Base-by-base conservation (phyloP, 2,888 invertebrate species). In the Pheosia gnoma region DNA sequence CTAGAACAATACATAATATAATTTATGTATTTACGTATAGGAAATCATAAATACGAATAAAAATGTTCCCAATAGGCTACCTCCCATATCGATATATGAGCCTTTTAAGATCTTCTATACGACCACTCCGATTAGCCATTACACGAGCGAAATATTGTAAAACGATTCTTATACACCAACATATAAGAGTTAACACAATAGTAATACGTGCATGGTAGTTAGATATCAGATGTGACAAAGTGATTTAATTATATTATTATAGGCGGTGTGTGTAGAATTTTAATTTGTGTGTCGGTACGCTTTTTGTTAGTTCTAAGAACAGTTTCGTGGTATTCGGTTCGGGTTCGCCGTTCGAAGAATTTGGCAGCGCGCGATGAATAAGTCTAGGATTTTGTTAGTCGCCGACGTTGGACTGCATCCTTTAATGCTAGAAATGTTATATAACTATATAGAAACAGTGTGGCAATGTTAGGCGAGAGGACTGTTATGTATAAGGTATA, bases 231-330 rank as follows among this genome's bases (percentile, higher is more conserved):
- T 75, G 73, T 75, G 77, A 69, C 77, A 75, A 80, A 86, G 86
- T 71, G 90, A 91, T 90, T 92, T 91, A 91, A 92, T 92, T 90
- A 88, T 90, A 91, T 91, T 91, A 91, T 91, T 90, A 92, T 84
- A 82, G 84, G 61, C 70, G 63, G 80, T 85, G 86, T 73, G 85
- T 54, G 59, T 69, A 67, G 91, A 90, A 89, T 91, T 71, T 66
- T 78, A 83, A 90, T 80, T 66, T 67, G 77, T 63, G 53, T 60
- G 83, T 83, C 84, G 86, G 84, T 81, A 66, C 57, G 73, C 74
- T 80, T 84, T 87, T 84, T 86, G 83, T 83, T 72, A 62, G 59
- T 88, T 88, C 89, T 81, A 64, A 78, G 89, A 88, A 89, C 67
- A 75, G 77, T 82, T 87, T 86, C 77, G 74, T 84, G 80, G 79